A percentile compares a stretch with the other conserved stretches of the same genome.
Conservation (phyloP, 1,140 invertebrate genomes). For the Zaprionus lachaisei region DNA sequence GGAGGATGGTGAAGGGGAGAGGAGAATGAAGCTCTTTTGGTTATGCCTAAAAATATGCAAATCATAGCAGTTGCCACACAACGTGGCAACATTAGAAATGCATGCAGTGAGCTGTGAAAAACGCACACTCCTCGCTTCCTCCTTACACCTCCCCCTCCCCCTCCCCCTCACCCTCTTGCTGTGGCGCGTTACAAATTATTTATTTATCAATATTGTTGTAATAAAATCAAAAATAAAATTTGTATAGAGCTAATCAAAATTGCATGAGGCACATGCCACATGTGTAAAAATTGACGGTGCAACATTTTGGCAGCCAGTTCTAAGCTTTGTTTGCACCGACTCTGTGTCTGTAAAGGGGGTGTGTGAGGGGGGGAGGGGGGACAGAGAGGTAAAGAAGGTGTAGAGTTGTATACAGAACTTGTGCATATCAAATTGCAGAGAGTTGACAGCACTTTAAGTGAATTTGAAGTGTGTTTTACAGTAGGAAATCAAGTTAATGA, state of each 20-base stretch:
- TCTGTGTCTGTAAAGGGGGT: neutral
- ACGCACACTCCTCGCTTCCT: neutral
- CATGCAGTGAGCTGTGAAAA: slow-evolving; percentile 58
- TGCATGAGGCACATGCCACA: slow-evolving; percentile 37
- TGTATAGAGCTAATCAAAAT: slow-evolving; percentile 68
- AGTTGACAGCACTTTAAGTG: neutral
- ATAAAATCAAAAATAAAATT: slow-evolving; percentile 78
- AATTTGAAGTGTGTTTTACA: neutral
- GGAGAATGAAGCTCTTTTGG: slow-evolving; percentile 11
- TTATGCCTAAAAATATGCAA: slow-evolving; percentile 73
- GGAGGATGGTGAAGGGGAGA: neutral
- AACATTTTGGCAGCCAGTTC: slow-evolving; percentile 40
- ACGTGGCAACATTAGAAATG: slow-evolving; percentile 55
- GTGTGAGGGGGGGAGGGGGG: neutral
- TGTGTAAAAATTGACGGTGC: slow-evolving; percentile 32
- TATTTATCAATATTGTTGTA: slow-evolving; percentile 65
- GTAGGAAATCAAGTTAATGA: neutral
- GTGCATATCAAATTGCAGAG: neutral
- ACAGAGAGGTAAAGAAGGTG: neutral
- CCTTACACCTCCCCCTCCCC: no score
- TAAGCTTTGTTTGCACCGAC: slow-evolving; percentile 63
- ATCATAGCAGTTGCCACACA: slow-evolving; percentile 33
- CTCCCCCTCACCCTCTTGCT: neutral
- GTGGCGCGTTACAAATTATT: slow-evolving; percentile 42
- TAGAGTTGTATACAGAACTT: neutral